Evolutionary conservation across 2,888 invertebrate species (phyloP).

Genomic region (Baronia brevicornis): DNA sequence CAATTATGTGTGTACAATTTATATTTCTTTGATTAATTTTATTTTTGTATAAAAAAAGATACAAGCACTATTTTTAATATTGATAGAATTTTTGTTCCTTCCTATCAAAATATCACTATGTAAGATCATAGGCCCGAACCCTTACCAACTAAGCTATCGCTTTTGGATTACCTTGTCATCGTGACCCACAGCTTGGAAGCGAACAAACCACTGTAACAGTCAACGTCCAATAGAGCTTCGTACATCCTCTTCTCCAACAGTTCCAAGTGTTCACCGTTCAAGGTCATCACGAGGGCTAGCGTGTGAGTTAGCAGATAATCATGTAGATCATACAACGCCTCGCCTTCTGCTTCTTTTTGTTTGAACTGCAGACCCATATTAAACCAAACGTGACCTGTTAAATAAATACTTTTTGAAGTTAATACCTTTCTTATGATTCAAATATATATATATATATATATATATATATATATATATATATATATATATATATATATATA

Average conservation of each 20-base stretch:
- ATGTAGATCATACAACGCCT: slow-evolving; percentile 32
- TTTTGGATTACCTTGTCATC: slow-evolving; percentile 39
- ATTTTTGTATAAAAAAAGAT: no score
- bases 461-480: no score
- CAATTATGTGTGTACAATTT: no score
- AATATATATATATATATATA: no score
- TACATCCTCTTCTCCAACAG: slow-evolving; percentile 37
- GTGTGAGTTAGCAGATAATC: slow-evolving; percentile 39
- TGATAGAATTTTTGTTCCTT: no score
- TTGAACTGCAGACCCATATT: slow-evolving; percentile 34
- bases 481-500: no score
- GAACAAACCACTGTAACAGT: slow-evolving; percentile 44
- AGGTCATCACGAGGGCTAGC: slow-evolving; percentile 29
- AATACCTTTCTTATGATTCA: no score
- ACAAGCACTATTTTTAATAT: no score
- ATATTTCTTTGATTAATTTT: no score
- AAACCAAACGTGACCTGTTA: slow-evolving; percentile 48
- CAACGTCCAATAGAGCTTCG: slow-evolving; percentile 38
- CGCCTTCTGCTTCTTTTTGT: slow-evolving; percentile 14
- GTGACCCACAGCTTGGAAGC: slow-evolving; percentile 49
- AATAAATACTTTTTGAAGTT: slow-evolving; percentile 4
- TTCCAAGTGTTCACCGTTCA: slow-evolving; percentile 33
- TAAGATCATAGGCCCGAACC: no score
- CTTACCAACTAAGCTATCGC: no score
- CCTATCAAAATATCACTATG: no score